Conservation (phyloP, 2,888 invertebrate species). For the Lithodes maja region DNA sequence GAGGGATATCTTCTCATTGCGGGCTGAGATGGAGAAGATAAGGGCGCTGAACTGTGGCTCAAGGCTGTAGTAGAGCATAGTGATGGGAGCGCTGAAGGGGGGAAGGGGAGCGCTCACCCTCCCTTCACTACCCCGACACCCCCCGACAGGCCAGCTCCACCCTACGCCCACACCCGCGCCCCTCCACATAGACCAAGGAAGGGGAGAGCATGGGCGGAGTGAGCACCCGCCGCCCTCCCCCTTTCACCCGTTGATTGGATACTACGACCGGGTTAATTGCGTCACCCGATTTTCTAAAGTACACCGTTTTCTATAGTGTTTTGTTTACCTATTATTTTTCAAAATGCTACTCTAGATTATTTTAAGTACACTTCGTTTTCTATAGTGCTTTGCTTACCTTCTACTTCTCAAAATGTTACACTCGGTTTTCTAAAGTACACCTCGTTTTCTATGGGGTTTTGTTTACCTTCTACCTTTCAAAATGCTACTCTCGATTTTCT, state of each 20-base stretch:
- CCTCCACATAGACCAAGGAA: constrained; percentile 16
- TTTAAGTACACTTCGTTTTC: no score
- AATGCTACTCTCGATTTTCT: no score
- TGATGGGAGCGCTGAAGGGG: constrained; percentile 10
- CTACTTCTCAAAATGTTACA: no score
- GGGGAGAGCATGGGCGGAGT: constrained; percentile 24
- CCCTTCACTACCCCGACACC: constrained; percentile 9
- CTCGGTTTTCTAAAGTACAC: no score
- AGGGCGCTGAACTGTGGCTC: constrained; percentile 68
- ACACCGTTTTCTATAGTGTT: no score
- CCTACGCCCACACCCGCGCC: constrained; percentile 7
- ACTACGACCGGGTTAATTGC: no score
- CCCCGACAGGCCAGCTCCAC: constrained; percentile 25
- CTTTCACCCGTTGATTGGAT: neutral
- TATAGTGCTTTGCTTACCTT: no score
- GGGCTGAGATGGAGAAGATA: constrained; percentile 58
- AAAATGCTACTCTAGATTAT: no score
- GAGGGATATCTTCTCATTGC: constrained; percentile 62
- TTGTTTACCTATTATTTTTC: no score
- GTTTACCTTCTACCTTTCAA: no score
- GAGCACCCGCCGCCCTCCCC: constrained; percentile 4
- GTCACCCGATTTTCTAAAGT: no score
- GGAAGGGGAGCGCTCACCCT: neutral
- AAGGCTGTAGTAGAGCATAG: constrained; percentile 67
- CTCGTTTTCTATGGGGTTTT: no score